These are phyloP conservation scores for Lycaon pictus DNA, from an alignment of 2,113 vertebrate genomes.

Conservation along the genomic window DNA sequence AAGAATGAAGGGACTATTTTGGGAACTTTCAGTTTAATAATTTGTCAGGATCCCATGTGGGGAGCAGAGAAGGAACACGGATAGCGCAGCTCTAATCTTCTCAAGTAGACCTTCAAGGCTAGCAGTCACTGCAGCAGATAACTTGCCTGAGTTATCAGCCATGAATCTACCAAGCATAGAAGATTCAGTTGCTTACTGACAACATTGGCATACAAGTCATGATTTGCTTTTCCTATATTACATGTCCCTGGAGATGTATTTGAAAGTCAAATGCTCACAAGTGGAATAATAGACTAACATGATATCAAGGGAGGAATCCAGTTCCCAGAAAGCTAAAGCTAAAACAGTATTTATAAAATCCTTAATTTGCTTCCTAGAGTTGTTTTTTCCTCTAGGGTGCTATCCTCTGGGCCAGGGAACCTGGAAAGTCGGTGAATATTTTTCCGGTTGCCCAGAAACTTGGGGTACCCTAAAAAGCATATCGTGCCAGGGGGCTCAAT, in stretches of 20 bases:
- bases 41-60: background rate
- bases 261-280: conserved; percentile 57
- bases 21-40: background rate
- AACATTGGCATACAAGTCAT: background rate
- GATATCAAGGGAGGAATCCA: background rate
- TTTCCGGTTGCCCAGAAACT: background rate
- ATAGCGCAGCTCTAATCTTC: background rate
- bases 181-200: background rate
- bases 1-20: background rate
- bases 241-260: background rate
- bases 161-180: background rate
- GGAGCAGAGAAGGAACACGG: background rate
- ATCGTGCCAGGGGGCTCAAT: background rate
- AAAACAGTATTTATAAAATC: conserved; percentile 50
- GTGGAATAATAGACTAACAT: conserved; percentile 38
- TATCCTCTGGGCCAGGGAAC: conserved; percentile 15
- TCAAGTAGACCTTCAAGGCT: background rate
- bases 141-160: background rate
- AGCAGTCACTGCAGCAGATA: background rate
- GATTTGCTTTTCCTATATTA: conserved; percentile 19
- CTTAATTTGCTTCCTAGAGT: conserved; percentile 49
- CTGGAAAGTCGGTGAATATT: conserved; percentile 43
- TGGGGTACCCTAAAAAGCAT: background rate
- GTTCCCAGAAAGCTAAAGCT: conserved; percentile 50
- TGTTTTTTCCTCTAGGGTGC: conserved; percentile 16